Base-by-base conservation (phyloP, 2,113 vertebrate species). In the Callaeas wilsoni region DNA sequence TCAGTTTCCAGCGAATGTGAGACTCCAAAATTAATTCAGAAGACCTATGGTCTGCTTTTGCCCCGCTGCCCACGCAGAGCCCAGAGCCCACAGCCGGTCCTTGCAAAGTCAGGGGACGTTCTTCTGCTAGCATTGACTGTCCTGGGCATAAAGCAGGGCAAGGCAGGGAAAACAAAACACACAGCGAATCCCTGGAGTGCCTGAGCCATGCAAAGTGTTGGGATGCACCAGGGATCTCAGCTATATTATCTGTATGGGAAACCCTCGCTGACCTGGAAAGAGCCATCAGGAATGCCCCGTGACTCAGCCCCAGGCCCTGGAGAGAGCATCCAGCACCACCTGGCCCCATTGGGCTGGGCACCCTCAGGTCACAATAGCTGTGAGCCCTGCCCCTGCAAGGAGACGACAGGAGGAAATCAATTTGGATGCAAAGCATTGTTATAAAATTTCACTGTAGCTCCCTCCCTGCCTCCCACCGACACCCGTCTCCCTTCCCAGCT, bases 231-330 rank as follows among this genome's bases (percentile, higher is more conserved):
- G 12, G 57, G 60, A 21, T 13, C 46, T 59, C 3, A 8, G 12
- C 42, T 7, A 5, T n/a, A n/a, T 68, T 56, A 25, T 10, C 23
- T 10, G 6, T 13, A 39, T 1, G 35, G 65, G 47, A 77, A 59
- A n/a, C 32, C 42, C 4, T 57, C 47, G 5, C 41, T 78, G 47
- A 71, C 32, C 30, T 69, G 68, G 18, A 65, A 77, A 55, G 7
- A 81, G 46, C 32, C 33, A 62, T n/a, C 15, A 56, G 37, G 29
- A 49, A 35, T 69, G 21, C 33, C 35, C 30, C 0, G 0, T 0
- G 1, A 52, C 65, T 35, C 23, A 62, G 55, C 29, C 13, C 55
- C 52, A 17, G 26, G 16, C 16, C 6, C 37, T 22, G 29, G 25
- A 59, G 21, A 1, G 4, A 78, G 63, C 4, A 17, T 39, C 39